These are phyloP conservation scores for Isaurus tuberculatus DNA, from an alignment of 92 coral and sea anemone genomes.

Conservation along the genomic window DNA sequence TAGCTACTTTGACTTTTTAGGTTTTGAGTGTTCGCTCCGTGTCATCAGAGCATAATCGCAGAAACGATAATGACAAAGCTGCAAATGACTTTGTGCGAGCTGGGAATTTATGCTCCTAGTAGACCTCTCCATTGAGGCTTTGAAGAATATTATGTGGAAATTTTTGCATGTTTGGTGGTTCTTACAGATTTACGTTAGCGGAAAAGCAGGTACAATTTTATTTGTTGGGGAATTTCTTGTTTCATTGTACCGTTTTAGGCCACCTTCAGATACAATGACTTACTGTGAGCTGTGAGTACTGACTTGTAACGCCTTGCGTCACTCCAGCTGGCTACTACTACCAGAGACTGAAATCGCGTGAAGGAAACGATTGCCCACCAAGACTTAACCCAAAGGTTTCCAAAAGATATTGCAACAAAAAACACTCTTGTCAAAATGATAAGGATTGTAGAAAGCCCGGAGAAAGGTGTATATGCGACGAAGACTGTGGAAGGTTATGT, in stretches of 20 bases:
- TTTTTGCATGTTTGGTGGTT: slow-evolving; percentile 76
- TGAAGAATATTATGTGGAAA: slow-evolving; percentile 83
- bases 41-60: slow-evolving; percentile 65
- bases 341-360: slow-evolving; percentile 84
- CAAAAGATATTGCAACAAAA: slow-evolving; percentile 53
- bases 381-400: slow-evolving; percentile 66
- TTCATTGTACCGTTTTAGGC: slow-evolving; percentile 51
- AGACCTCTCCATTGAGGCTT: slow-evolving; percentile 64
- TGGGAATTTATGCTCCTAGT: slow-evolving; percentile 52
- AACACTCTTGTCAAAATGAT: slow-evolving; percentile 72
- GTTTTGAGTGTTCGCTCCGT: slow-evolving; percentile 88
- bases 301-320: slow-evolving; percentile 20
- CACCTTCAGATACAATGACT: slow-evolving; percentile 14
- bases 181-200: slow-evolving; percentile 71
- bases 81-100: slow-evolving; percentile 58
- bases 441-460: slow-evolving; percentile 74
- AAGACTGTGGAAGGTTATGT: slow-evolving; percentile 90
- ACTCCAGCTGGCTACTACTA: slow-evolving; percentile 68
- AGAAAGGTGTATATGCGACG: slow-evolving; percentile 84
- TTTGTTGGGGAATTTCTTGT: slow-evolving; percentile 77
- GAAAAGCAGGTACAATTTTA: slow-evolving; percentile 76
- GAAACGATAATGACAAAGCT: slow-evolving; percentile 75
- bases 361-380: slow-evolving; percentile 79
- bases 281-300: not conserved
- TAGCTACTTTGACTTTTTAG: slow-evolving; percentile 78